A percentile compares a stretch with the other conserved stretches of the same genome.
Conservation (phyloP, 2,888 invertebrate species). For the Cecidostiba fungosa region DNA sequence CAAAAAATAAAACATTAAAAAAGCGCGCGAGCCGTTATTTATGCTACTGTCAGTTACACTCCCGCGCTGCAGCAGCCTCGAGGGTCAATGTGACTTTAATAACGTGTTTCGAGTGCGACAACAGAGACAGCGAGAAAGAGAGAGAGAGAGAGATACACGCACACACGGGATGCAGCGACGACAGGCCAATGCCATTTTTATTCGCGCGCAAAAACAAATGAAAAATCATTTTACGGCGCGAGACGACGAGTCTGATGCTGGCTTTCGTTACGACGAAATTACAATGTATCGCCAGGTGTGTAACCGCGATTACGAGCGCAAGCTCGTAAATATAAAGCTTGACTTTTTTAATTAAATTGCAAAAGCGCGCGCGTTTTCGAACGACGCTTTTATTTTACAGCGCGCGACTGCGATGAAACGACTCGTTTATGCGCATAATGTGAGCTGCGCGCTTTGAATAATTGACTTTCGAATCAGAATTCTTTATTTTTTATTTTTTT, state of each 20-base stretch:
- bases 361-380: slow-evolving; percentile 32
- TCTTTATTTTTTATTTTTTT: background rate
- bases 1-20: background rate
- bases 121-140: background rate
- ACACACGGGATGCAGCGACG: slow-evolving; percentile 21
- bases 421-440: background rate
- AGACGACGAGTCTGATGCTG: slow-evolving; percentile 21
- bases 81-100: slow-evolving; percentile 55
- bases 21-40: slow-evolving; percentile 35
- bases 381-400: slow-evolving; percentile 14
- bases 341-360: slow-evolving; percentile 50
- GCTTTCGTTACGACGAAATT: slow-evolving; percentile 38
- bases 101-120: slow-evolving; percentile 52
- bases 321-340: slow-evolving; percentile 44
- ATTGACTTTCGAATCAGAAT: background rate
- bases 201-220: slow-evolving; percentile 48
- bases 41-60: slow-evolving; percentile 53
- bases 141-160: background rate
- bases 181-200: slow-evolving; percentile 48
- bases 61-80: slow-evolving; percentile 34
- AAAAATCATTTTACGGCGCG: slow-evolving; percentile 50
- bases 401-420: background rate
- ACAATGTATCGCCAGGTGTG: slow-evolving; percentile 50
- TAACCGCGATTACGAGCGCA: slow-evolving; percentile 31
- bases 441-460: background rate